phyloP scores from a whole-genome alignment of 1,140 invertebrate genomes.

The Bradysia coprophila region DNA sequence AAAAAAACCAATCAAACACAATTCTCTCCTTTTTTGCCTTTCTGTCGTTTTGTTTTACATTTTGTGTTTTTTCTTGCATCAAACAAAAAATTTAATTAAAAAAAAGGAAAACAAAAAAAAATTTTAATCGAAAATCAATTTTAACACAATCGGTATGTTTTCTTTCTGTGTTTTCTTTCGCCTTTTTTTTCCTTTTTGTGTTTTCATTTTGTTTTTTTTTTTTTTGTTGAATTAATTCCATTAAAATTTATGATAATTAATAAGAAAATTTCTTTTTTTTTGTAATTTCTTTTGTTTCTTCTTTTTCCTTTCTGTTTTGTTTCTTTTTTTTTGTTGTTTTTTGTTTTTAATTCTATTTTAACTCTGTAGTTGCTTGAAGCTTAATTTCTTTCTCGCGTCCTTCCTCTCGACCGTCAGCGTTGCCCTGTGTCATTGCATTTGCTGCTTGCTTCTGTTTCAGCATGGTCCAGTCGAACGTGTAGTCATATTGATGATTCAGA shows the following conservation, averaged over 20 bases:
- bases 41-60: too few relatives aligned
- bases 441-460: conserved; percentile 66
- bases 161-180: neutral
- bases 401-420: neutral
- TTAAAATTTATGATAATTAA: neutral
- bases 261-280: neutral
- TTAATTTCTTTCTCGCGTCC: neutral
- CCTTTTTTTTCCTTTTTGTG: neutral
- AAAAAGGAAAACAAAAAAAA: too few relatives aligned
- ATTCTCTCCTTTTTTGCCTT: too few relatives aligned
- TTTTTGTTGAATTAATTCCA: neutral
- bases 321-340: neutral
- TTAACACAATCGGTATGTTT: too few relatives aligned
- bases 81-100: too few relatives aligned
- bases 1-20: too few relatives aligned
- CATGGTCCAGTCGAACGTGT: conserved; percentile 99
- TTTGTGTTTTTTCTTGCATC: too few relatives aligned
- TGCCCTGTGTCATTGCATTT: neutral
- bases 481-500: conserved; percentile 97
- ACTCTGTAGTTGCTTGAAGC: neutral
- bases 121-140: too few relatives aligned
- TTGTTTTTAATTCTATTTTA: neutral
- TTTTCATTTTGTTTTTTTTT: neutral
- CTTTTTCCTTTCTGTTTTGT: neutral
- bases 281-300: neutral